phyloP scores from a whole-genome alignment of 2,797 vertebrate species.

The Neosilurus mollespiculum region DNA sequence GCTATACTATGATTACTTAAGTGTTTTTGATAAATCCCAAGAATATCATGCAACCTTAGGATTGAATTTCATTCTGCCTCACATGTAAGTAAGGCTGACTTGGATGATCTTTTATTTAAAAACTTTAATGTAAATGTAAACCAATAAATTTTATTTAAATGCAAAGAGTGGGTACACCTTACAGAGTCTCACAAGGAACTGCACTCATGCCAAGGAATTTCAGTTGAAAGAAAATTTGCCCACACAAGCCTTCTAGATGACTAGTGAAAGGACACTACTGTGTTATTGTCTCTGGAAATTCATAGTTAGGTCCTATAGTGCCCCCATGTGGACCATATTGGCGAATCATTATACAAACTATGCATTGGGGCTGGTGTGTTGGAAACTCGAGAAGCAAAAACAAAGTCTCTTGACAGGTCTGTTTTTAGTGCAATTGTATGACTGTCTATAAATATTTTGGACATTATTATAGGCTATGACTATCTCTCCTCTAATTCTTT shows the following conservation, averaged over 20 bases:
- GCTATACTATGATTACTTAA: background rate
- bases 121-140: background rate
- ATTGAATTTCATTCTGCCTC: background rate
- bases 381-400: background rate
- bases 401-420: background rate
- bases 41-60: background rate
- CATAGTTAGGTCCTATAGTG: background rate
- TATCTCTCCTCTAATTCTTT: no score
- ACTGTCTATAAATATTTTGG: background rate
- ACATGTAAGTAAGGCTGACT: background rate
- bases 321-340: conserved; percentile 28
- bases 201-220: background rate
- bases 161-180: background rate
- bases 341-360: background rate
- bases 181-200: background rate
- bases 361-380: background rate
- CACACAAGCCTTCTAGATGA: background rate
- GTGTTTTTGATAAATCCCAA: background rate
- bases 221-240: background rate
- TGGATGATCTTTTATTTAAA: background rate
- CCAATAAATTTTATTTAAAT: background rate
- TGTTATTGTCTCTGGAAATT: background rate
- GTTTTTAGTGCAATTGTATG: background rate
- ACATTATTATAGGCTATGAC: background rate
- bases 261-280: background rate